phyloP scores from a whole-genome alignment of 2,113 vertebrate genomes.

The Anolis carolinensis region DNA sequence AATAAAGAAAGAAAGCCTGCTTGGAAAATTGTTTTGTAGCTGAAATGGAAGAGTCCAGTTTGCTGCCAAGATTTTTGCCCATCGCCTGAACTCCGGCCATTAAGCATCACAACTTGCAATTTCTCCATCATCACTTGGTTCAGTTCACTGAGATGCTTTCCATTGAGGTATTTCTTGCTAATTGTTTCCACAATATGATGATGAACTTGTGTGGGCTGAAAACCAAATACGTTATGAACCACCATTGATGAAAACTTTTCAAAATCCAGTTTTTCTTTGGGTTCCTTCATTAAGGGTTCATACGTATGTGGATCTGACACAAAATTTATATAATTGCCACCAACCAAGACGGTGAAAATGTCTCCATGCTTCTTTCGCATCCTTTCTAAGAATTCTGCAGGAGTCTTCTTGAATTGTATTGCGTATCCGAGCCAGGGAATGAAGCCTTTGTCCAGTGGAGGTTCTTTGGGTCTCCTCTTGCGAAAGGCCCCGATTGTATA shows the following conservation, averaged over 20 bases:
- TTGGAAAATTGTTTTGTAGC: slow-evolving; percentile 82
- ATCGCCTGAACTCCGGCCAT: slow-evolving; percentile 28
- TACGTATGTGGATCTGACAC: slow-evolving; percentile 84
- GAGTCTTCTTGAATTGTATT: slow-evolving; percentile 79
- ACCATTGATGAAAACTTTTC: slow-evolving; percentile 66
- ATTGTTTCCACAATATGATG: slow-evolving; percentile 44
- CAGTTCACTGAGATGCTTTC: slow-evolving; percentile 74
- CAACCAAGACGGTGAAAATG: slow-evolving; percentile 83
- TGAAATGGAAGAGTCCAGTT: slow-evolving; percentile 78
- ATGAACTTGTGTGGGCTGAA: slow-evolving; percentile 1
- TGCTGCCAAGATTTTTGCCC: slow-evolving; percentile 70
- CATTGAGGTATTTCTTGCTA: slow-evolving; percentile 82
- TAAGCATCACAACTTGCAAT: slow-evolving; percentile 81
- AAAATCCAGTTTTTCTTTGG: slow-evolving; percentile 79
- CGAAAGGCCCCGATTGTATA: slow-evolving; percentile 74
- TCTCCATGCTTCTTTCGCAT: slow-evolving; percentile 84
- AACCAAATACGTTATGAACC: slow-evolving; percentile 72
- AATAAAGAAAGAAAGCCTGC: slow-evolving; percentile 83
- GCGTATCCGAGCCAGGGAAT: slow-evolving; percentile 87
- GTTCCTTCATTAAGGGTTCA: slow-evolving; percentile 76
- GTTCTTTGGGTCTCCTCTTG: slow-evolving; percentile 74
- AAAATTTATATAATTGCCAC: slow-evolving; percentile 82
- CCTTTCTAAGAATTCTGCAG: slow-evolving; percentile 74
- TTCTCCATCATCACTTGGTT: slow-evolving; percentile 80
- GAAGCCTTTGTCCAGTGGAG: slow-evolving; percentile 83